Conservation (phyloP, 2,113 vertebrate species). For the Upupa epops region DNA sequence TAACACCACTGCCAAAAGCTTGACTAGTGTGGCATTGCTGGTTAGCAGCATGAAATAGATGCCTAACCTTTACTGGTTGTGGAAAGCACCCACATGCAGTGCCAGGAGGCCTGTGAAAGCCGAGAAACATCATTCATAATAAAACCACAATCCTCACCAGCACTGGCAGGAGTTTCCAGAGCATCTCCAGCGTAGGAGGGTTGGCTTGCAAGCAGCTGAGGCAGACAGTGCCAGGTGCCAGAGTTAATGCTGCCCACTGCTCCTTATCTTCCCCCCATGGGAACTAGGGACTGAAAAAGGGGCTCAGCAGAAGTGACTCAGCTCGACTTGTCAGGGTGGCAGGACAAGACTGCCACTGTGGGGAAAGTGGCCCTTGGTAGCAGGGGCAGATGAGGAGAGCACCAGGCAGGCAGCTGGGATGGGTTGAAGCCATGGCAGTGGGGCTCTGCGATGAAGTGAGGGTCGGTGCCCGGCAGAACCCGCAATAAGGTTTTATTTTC, state of each 20-base stretch:
- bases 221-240: not conserved
- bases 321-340: not conserved
- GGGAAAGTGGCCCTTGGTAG: not conserved
- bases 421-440: not conserved
- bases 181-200: not conserved
- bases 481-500: not conserved
- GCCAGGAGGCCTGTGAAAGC: not conserved
- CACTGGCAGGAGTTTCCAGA: not conserved
- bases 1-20: not conserved
- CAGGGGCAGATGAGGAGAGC: not conserved
- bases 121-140: not conserved
- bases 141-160: not conserved
- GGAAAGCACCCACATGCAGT: accelerated
- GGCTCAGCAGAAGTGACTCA: not conserved
- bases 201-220: not conserved
- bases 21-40: not conserved
- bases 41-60: not conserved
- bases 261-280: accelerated
- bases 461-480: not conserved
- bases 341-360: not conserved
- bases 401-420: not conserved
- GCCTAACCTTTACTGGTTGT: not conserved
- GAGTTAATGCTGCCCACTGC: not conserved
- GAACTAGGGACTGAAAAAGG: not conserved
- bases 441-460: not conserved